Conservation (phyloP, 2,113 vertebrate genomes). For the Bubo blakistoni region DNA sequence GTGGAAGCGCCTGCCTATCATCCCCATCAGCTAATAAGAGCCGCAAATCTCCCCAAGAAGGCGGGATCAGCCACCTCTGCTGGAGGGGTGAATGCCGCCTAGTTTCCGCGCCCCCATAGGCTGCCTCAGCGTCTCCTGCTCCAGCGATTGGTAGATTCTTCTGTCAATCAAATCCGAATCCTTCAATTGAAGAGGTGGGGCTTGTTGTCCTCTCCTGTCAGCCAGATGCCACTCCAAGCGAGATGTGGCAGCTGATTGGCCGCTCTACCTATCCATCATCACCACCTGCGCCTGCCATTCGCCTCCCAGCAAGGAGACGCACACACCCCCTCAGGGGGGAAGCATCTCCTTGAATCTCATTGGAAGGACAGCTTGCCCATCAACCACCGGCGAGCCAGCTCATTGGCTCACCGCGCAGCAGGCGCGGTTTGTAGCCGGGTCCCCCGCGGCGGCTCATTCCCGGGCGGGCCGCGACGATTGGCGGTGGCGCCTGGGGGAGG, state of each 20-base stretch:
- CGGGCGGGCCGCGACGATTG: not conserved
- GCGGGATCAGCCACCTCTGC: not conserved
- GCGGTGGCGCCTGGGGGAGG: not conserved
- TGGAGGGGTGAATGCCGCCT: not conserved
- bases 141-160: fast-evolving
- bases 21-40: fast-evolving
- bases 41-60: fast-evolving
- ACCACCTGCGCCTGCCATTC: not conserved
- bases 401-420: not conserved
- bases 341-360: not conserved
- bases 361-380: fast-evolving
- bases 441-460: not conserved
- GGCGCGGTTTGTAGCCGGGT: not conserved
- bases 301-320: not conserved
- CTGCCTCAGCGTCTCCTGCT: fast-evolving
- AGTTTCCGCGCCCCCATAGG: not conserved
- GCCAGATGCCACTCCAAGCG: not conserved
- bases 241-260: not conserved
- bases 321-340: fast-evolving
- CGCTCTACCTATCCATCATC: not conserved
- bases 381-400: fast-evolving
- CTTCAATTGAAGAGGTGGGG: not conserved
- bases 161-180: not conserved
- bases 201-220: not conserved
- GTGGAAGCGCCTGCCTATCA: not conserved